A percentile compares a stretch with the other conserved stretches of the same genome.
Conservation (phyloP, 2,113 vertebrate species). For the Caranx ignobilis region DNA sequence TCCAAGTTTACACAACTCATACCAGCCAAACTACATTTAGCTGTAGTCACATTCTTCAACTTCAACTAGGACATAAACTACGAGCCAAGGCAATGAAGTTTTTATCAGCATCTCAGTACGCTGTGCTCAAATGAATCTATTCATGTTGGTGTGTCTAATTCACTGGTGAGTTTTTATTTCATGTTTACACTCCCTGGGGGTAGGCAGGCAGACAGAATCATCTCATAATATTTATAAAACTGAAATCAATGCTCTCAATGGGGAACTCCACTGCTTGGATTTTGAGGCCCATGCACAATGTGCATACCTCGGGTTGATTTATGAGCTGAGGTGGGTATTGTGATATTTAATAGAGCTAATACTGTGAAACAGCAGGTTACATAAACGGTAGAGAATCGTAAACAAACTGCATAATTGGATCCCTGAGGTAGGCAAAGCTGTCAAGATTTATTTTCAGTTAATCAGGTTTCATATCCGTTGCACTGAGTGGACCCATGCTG, state of each 20-base stretch:
- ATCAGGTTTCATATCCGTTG: slow-evolving; percentile 63
- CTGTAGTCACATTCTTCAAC: slow-evolving; percentile 43
- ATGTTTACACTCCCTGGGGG: slow-evolving; percentile 49
- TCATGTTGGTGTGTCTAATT: slow-evolving; percentile 57
- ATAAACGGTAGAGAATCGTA: slow-evolving; percentile 71
- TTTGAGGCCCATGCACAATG: slow-evolving; percentile 49
- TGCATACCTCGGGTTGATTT: slow-evolving; percentile 72
- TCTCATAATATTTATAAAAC: slow-evolving; percentile 64
- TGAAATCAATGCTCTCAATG: slow-evolving; percentile 44
- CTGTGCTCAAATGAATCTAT: slow-evolving; percentile 58
- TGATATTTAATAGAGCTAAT: slow-evolving; percentile 78
- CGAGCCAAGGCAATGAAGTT: slow-evolving; percentile 38
- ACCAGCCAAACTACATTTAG: slow-evolving; percentile 24
- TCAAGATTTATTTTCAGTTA: slow-evolving; percentile 75
- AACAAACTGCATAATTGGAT: slow-evolving; percentile 78
- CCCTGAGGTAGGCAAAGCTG: slow-evolving; percentile 65
- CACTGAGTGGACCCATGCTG: slow-evolving; percentile 51
- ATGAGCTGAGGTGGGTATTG: slow-evolving; percentile 72
- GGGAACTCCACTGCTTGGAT: slow-evolving; percentile 56
- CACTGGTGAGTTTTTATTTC: slow-evolving; percentile 40
- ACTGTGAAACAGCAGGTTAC: slow-evolving; percentile 75
- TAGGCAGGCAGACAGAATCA: slow-evolving; percentile 46
- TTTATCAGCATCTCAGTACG: slow-evolving; percentile 42
- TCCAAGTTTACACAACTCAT: slow-evolving; percentile 47
- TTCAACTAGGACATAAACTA: slow-evolving; percentile 41